Base-by-base conservation (phyloP, 2,113 vertebrate genomes). In the Myotis yumanensis region DNA sequence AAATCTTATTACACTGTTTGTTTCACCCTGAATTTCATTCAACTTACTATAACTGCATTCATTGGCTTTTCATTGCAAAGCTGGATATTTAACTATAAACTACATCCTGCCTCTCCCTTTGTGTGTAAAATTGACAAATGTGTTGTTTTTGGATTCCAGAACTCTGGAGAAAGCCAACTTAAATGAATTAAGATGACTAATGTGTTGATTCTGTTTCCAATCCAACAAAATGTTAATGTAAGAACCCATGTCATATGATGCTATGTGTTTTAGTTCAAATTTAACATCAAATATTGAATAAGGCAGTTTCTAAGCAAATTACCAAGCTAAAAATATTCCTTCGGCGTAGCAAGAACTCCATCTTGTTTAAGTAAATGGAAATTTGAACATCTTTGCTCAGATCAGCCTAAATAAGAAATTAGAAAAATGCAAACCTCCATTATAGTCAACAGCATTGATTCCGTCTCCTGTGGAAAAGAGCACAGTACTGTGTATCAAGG, bases 61-160 rank as follows among this genome's bases (percentile, higher is more conserved):
- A 68, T 10, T 62, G 66, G 83, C 83, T 97, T 97, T 97, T 96
- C 96, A 94, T n/a, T 79, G 91, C 94, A 95, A 97, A 94, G 81
- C 86, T 86, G 94, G 92, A 96, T 97, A 76, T 96, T 97, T 97
- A 96, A 82, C 97, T 77, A 95, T 93, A 97, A 98, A 97, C 96
- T 96, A 97, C 75, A 98, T 97, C 97, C 97, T 98, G 97, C 89
- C 93, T 98, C 95, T 97, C 96, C 96, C 91, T 97, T 92, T 97
- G 91, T 97, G 91, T 96, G 95, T 80, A 96, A 98, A 98, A 96
- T 92, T 94, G 95, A 98, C 97, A 98, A 96, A 97, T 15, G n/a
- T 98, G 97, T 98, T 98, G 97, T 97, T 98, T 97, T 98, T 98
- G 98, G 98, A 98, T 96, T 22, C 94, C 83, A 2, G 81, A 96